Evolutionary conservation across 2,888 invertebrate species (phyloP).

Genomic region (Vandiemenella viatica): DNA sequence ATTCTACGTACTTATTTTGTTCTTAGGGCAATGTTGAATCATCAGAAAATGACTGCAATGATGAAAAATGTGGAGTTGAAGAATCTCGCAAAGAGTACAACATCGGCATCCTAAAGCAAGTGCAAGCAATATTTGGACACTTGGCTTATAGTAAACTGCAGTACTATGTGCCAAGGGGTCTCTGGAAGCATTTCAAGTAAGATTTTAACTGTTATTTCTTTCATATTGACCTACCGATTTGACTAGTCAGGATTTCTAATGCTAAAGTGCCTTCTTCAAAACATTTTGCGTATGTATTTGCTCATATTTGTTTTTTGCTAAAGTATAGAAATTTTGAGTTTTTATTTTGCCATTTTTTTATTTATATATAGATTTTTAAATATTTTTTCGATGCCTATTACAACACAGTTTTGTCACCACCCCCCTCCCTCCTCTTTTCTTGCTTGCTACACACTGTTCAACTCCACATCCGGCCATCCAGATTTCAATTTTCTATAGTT

Average conservation of each 20-base stretch:
- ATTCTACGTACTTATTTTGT: neutral
- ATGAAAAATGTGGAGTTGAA: conserved; percentile 37
- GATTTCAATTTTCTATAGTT: too few species aligned
- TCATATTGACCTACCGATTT: too few species aligned
- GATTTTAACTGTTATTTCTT: conserved; percentile 24
- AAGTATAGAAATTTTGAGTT: too few species aligned
- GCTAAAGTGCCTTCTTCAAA: neutral
- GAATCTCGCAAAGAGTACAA: conserved; percentile 64
- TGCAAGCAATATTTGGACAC: conserved; percentile 95
- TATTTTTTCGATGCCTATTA: too few species aligned
- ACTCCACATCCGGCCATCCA: too few species aligned
- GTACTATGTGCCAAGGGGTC: conserved; percentile 92
- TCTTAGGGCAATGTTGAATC: conserved; percentile 25
- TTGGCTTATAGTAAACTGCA: conserved; percentile 89
- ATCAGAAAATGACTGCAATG: conserved; percentile 34
- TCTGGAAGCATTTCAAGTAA: conserved; percentile 97
- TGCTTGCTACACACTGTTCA: too few species aligned
- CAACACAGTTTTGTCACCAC: too few species aligned
- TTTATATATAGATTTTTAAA: too few species aligned
- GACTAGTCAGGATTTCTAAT: too few species aligned
- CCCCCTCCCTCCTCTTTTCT: too few species aligned
- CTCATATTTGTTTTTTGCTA: neutral
- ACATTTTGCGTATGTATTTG: conserved; percentile 9
- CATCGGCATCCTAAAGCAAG: conserved; percentile 86
- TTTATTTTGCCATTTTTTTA: too few species aligned